Conservation (phyloP, 2,888 invertebrate species). For the Aethes cnicana region DNA sequence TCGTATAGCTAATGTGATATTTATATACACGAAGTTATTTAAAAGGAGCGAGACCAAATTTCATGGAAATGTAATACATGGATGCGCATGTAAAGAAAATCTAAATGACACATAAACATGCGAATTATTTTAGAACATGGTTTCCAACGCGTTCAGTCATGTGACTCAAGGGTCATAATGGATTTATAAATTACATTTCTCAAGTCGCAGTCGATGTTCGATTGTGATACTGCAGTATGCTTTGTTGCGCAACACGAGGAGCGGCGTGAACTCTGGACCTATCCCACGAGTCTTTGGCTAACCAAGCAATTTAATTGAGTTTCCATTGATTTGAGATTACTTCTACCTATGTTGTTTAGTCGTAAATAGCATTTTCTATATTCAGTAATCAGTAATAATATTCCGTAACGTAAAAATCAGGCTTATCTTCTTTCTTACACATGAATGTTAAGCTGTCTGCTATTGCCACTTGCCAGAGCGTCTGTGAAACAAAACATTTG, state of each 20-base stretch:
- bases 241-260: constrained; percentile 23
- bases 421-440: too few relatives aligned
- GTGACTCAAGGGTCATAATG: constrained; percentile 12
- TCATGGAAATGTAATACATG: too few relatives aligned
- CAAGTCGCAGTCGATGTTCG: constrained; percentile 21
- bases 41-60: too few relatives aligned
- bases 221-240: constrained; percentile 14
- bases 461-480: too few relatives aligned
- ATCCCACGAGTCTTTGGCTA: constrained; percentile 32
- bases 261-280: constrained; percentile 35
- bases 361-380: not conserved
- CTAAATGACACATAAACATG: too few relatives aligned
- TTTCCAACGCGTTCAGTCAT: constrained; percentile 11
- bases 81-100: too few relatives aligned
- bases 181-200: constrained; percentile 24
- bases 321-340: not conserved
- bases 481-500: not conserved
- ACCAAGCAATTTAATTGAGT: constrained; percentile 22
- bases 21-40: not conserved
- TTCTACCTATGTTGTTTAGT: not conserved
- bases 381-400: too few relatives aligned
- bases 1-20: not conserved
- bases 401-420: too few relatives aligned
- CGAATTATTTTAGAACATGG: not conserved
- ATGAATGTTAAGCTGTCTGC: too few relatives aligned